Conservation (phyloP, 2,113 vertebrate species). For the Plotosus lineatus region DNA sequence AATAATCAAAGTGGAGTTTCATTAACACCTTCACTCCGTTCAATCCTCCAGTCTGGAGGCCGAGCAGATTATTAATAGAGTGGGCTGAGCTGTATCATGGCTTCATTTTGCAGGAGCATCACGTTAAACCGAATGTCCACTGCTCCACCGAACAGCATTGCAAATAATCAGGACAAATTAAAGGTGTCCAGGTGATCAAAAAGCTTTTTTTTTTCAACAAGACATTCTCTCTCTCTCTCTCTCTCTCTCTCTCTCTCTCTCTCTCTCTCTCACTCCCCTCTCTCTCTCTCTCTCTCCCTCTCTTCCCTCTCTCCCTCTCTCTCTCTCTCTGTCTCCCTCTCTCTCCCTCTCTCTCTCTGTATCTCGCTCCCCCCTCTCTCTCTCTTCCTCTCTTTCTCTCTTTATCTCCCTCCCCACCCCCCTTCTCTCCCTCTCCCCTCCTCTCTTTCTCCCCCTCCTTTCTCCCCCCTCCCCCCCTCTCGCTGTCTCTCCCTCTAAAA, state of each 20-base stretch:
- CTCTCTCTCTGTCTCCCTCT: background rate
- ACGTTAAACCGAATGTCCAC: background rate
- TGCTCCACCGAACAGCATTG: conserved; percentile 9
- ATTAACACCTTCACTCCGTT: conserved; percentile 49
- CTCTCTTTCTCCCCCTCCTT: no score
- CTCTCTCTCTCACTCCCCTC: background rate
- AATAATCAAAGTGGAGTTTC: conserved; percentile 47
- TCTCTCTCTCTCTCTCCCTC: background rate
- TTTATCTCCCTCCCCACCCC: no score
- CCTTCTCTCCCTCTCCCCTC: background rate
- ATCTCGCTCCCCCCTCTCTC: no score
- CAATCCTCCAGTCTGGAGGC: conserved; percentile 34
- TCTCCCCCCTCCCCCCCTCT: background rate
- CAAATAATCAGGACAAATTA: background rate
- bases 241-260: background rate
- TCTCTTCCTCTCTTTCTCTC: no score
- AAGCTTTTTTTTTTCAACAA: background rate
- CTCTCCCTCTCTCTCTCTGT: background rate
- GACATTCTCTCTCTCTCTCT: background rate
- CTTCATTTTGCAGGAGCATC: background rate
- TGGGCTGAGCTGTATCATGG: background rate
- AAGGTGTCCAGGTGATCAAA: background rate
- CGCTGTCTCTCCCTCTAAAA: background rate
- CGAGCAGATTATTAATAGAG: conserved; percentile 29
- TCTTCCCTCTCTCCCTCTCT: background rate